These are phyloP conservation scores for Sminthopsis crassicaudata DNA, from an alignment of 2,113 vertebrate species.

Conservation along the genomic window DNA sequence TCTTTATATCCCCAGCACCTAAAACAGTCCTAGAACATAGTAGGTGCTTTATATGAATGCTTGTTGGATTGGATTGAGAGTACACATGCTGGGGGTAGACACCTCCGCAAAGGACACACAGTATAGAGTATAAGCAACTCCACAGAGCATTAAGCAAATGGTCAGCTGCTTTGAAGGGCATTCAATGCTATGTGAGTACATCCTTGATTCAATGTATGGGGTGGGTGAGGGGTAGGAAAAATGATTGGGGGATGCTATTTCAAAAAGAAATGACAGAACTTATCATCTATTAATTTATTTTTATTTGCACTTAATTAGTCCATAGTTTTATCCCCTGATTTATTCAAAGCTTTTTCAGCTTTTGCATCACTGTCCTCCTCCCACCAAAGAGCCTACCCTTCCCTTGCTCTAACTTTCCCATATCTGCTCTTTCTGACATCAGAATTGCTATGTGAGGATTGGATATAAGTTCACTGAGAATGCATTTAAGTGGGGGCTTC, in stretches of 20 bases:
- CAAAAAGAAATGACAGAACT: constrained; percentile 77
- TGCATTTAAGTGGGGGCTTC: constrained; percentile 81
- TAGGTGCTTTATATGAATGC: not conserved
- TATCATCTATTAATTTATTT: constrained; percentile 76
- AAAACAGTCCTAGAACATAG: not conserved
- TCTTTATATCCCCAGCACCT: not conserved
- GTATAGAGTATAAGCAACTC: constrained; percentile 27
- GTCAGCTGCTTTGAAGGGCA: not conserved
- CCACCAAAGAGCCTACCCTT: not conserved
- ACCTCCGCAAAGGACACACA: not conserved
- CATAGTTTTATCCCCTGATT: constrained; percentile 75
- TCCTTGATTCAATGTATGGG: constrained; percentile 14
- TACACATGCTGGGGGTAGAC: not conserved
- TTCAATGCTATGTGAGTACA: constrained; percentile 22
- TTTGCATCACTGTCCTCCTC: not conserved
- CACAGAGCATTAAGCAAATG: not conserved
- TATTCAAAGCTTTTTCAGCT: constrained; percentile 72
- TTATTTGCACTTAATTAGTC: constrained; percentile 82
- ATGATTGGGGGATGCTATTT: constrained; percentile 54
- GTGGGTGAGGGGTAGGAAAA: not conserved
- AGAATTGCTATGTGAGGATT: constrained; percentile 58
- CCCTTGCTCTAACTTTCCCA: not conserved
- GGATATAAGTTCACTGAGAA: constrained; percentile 80
- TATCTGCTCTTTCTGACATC: constrained; percentile 18
- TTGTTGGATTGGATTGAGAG: not conserved